A percentile compares a stretch with the other conserved stretches of the same genome.
These are phyloP conservation scores for Pseudonaja textilis DNA, from an alignment of 2,113 vertebrate species.

Conservation along the genomic window DNA sequence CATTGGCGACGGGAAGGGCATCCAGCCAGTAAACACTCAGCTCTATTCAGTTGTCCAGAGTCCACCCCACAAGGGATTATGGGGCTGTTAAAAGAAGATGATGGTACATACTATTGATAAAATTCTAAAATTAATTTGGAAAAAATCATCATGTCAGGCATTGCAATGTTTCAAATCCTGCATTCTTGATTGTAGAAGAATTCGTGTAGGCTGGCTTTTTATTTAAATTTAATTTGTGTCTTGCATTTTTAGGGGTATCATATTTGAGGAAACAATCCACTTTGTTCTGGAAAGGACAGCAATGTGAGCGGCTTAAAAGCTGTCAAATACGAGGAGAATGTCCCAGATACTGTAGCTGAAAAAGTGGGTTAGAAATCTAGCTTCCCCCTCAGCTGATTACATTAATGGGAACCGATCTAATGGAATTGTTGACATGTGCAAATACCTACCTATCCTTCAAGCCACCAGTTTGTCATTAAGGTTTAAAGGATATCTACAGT, in stretches of 20 bases:
- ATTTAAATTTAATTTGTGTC: neutral
- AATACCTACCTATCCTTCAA: neutral
- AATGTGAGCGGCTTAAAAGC: neutral
- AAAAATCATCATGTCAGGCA: neutral
- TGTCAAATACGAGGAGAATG: neutral
- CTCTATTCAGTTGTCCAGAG: too few relatives aligned
- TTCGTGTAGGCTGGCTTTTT: neutral
- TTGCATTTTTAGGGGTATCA: neutral
- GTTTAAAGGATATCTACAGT: neutral
- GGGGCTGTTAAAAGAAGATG: too few relatives aligned
- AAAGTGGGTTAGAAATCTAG: neutral
- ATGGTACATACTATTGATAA: neutral
- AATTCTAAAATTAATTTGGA: neutral
- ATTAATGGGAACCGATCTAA: neutral
- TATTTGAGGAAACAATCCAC: neutral
- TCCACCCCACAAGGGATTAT: too few relatives aligned
- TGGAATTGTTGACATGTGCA: neutral
- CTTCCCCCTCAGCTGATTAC: neutral
- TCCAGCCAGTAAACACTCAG: too few relatives aligned
- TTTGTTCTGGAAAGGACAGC: neutral
- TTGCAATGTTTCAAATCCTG: neutral
- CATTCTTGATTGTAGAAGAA: neutral
- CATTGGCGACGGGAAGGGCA: too few relatives aligned
- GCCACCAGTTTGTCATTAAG: neutral
- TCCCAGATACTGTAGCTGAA: neutral